A percentile compares a stretch with the other conserved stretches of the same genome.
Evolutionary conservation across 2,888 invertebrate genomes (phyloP).

Genomic region (Athalia circularis): DNA sequence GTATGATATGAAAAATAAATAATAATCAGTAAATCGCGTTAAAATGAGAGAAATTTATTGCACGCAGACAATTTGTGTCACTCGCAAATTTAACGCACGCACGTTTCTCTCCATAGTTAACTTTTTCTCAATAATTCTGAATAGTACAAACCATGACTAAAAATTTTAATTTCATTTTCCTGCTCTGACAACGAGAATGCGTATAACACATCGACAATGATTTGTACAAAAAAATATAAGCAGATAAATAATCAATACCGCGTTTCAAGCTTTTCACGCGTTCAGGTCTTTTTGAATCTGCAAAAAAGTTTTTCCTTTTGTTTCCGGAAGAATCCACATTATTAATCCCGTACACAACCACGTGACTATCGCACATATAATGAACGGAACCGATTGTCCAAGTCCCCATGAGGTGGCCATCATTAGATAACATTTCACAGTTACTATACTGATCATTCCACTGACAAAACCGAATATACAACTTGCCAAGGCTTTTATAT

Average conservation of each 20-base stretch:
- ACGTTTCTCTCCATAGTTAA: too few species aligned
- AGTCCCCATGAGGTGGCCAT: slow-evolving; percentile 56
- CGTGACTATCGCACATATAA: slow-evolving; percentile 52
- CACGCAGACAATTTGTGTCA: too few species aligned
- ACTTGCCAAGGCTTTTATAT: slow-evolving; percentile 59
- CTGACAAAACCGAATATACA: slow-evolving; percentile 52
- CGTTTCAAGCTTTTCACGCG: slow-evolving; percentile 45
- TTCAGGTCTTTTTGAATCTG: slow-evolving; percentile 61
- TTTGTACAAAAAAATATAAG: too few species aligned
- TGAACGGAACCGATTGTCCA: slow-evolving; percentile 60
- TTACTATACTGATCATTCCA: slow-evolving; percentile 52
- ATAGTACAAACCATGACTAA: too few species aligned
- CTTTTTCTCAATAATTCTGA: too few species aligned
- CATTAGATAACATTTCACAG: slow-evolving; percentile 58
- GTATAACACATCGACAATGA: too few species aligned
- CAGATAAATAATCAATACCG: background rate
- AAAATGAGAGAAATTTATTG: too few species aligned
- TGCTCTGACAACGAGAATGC: too few species aligned
- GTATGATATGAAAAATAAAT: too few species aligned
- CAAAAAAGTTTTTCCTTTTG: slow-evolving; percentile 62
- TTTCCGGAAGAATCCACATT: slow-evolving; percentile 58
- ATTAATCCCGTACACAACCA: slow-evolving; percentile 51
- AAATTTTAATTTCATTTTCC: too few species aligned
- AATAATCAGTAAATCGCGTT: too few species aligned
- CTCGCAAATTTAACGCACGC: too few species aligned